Conservation (phyloP, 2,113 vertebrate genomes). For the Pomatorhinus ruficollis region DNA sequence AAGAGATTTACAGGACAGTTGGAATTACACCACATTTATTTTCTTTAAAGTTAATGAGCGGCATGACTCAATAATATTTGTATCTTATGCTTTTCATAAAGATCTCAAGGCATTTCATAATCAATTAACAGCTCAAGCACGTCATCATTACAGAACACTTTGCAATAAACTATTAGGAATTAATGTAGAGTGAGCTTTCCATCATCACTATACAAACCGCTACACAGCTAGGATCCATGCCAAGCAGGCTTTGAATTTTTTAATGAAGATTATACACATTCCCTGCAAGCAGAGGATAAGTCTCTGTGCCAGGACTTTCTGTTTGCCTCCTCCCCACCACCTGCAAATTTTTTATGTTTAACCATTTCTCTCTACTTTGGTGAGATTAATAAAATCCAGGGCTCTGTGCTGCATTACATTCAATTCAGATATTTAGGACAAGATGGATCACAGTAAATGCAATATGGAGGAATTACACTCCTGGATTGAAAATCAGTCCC, state of each 20-base stretch:
- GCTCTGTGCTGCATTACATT: neutral
- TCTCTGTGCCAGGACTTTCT: neutral
- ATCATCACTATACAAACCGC: neutral
- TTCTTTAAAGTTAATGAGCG: conserved; percentile 57
- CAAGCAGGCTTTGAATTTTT: neutral
- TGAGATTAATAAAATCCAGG: neutral
- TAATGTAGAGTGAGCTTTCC: conserved; percentile 30
- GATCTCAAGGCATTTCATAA: conserved; percentile 65
- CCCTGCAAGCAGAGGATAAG: neutral
- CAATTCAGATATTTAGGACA: neutral
- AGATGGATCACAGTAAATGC: neutral
- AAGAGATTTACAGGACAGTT: neutral
- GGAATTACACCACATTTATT: conserved; percentile 33
- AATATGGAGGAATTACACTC: neutral
- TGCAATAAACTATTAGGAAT: conserved; percentile 50
- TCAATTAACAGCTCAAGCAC: conserved; percentile 60
- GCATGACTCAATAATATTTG: conserved; percentile 53
- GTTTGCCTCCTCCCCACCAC: neutral
- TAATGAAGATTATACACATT: neutral
- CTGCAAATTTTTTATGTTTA: neutral
- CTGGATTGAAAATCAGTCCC: neutral
- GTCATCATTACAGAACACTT: conserved; percentile 55
- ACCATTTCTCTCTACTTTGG: neutral
- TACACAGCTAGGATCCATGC: neutral
- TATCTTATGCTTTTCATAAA: conserved; percentile 59